These are phyloP conservation scores for Dicycla oo DNA, from an alignment of 2,888 invertebrate genomes.

Conservation along the genomic window DNA sequence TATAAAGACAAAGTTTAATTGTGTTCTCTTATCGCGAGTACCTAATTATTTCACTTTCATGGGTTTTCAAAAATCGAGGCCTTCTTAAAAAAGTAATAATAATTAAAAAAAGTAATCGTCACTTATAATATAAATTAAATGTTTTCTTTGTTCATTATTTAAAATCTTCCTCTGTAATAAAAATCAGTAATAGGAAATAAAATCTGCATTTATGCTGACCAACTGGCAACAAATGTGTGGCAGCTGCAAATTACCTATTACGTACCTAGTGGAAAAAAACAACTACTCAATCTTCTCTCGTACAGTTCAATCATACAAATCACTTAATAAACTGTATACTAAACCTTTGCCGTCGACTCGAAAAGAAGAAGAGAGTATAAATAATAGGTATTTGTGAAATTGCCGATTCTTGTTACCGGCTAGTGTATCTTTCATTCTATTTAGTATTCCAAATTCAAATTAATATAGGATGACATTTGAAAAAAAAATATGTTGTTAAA, in stretches of 20 bases:
- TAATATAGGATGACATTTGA: too few relatives aligned
- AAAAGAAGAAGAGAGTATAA: not conserved
- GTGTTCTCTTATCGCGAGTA: conserved; percentile 45
- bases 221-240: conserved; percentile 28
- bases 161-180: conserved; percentile 21
- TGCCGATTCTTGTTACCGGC: too few relatives aligned
- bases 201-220: conserved; percentile 35
- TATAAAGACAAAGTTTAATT: conserved; percentile 46
- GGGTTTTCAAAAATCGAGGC: not conserved
- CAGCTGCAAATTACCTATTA: conserved; percentile 33
- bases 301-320: not conserved
- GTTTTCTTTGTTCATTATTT: conserved; percentile 12
- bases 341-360: too few relatives aligned
- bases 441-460: too few relatives aligned
- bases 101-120: conserved; percentile 1
- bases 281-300: not conserved
- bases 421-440: too few relatives aligned
- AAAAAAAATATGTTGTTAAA: too few relatives aligned
- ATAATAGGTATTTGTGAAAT: too few relatives aligned
- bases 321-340: not conserved
- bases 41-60: not conserved
- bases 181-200: conserved; percentile 30
- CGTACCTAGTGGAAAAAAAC: conserved; percentile 12
- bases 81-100: too few relatives aligned
- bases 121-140: not conserved